Base-by-base conservation (phyloP, 2,113 vertebrate species). In the Oryzias curvinotus region DNA sequence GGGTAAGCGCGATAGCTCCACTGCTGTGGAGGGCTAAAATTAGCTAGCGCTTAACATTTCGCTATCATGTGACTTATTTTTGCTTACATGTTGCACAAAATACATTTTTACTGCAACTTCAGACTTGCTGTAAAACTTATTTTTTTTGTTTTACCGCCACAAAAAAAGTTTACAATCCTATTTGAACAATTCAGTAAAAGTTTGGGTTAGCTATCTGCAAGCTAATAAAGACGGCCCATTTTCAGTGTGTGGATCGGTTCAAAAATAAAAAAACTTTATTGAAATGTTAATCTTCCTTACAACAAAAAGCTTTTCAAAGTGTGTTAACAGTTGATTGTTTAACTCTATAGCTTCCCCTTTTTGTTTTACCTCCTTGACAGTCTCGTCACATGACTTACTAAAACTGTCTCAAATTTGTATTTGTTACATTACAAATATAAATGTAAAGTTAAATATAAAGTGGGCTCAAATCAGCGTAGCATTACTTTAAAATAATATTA, bases 1-100 rank as follows among this genome's bases (percentile, higher is more conserved):
- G 96, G 96, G 96, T 97, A 71, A 94, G 95, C 92, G 54, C 25
- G 68, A 80, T 87, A 86, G 86, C 84, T 78, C 75, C 5, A 0
- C 28, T 61, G 19, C 52, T 36, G 36, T 36, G 36, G 36, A 12
- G 8, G 36, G 36, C 36, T 65, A 26, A 5, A 57, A 43, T 50
- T 1, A 73, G 17, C 45, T 19, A 23, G 45, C 5, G 46, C 12
- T 36, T 36, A 3, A 12, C 12, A 12, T 36, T 12, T 36, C 12
- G 6, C 26, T 5, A 28, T 36, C 8, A 12, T 3, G 8, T 36
- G 8, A 36, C 10, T 12, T 36, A 3, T 1, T 10, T 12, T 36
- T 36, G 0, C 12, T 36, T 36, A 12, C 36, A 36, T 36, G 7
- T 36, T 10, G 36, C 36, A 10, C 10, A 12, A 36, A 36, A 36